Percentiles rank a stretch among this genome's conserved stretches.
phyloP scores from a whole-genome alignment of 2,113 vertebrate species.

The Otolemur garnettii region DNA sequence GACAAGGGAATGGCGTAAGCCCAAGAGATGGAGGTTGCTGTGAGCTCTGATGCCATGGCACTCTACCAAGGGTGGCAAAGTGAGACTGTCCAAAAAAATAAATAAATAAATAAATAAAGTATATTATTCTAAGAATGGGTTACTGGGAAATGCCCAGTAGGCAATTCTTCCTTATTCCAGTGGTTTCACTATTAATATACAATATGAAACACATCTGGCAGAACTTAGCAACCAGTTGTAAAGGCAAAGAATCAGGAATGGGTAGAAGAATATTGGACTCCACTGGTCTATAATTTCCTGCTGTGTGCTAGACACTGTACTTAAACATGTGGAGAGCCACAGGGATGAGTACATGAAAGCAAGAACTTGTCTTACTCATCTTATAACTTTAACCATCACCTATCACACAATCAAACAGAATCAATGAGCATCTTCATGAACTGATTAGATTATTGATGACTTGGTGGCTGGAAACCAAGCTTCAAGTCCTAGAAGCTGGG shows the following conservation, averaged over 20 bases:
- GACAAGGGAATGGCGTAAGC: no score
- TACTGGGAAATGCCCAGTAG: neutral
- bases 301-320: neutral
- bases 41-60: no score
- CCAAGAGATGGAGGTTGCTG: no score
- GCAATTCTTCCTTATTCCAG: neutral
- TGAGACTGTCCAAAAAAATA: no score
- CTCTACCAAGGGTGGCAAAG: no score
- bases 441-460: neutral
- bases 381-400: neutral
- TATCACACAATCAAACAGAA: neutral
- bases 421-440: neutral
- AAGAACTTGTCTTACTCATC: neutral
- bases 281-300: neutral
- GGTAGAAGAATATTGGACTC: neutral
- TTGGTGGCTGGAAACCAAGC: neutral
- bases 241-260: neutral
- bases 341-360: neutral
- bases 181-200: neutral
- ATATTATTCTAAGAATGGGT: slow-evolving; percentile 20
- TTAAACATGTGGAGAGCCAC: neutral
- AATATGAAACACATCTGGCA: neutral
- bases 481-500: neutral
- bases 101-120: no score
- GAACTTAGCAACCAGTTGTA: neutral